Conservation (phyloP, 1,140 invertebrate species). For the Globodera rostochiensis region DNA sequence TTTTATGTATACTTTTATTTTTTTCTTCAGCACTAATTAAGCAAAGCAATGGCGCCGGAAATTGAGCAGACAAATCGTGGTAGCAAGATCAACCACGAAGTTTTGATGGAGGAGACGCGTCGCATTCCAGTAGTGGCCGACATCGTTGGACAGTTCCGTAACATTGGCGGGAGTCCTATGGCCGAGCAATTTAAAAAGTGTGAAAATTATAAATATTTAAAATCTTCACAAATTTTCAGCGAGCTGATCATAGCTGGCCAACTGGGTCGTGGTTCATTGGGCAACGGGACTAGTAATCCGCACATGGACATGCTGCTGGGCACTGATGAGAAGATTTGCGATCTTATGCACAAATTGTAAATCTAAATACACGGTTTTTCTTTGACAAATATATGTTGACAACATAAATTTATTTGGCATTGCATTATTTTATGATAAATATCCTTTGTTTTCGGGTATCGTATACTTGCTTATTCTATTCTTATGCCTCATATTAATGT, state of each 20-base stretch:
- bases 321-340: conserved; percentile 53
- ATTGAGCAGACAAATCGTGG: not conserved
- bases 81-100: conserved; percentile 32
- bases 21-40: not conserved
- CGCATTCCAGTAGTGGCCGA: conserved; percentile 36
- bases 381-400: conserved; percentile 5
- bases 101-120: conserved; percentile 35
- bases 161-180: conserved; percentile 44
- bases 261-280: conserved; percentile 56
- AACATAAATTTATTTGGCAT: not conserved
- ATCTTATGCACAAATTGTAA: conserved; percentile 42
- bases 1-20: too few species aligned
- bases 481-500: not conserved
- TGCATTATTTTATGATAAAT: not conserved
- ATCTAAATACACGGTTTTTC: conserved; percentile 19
- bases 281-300: conserved; percentile 36
- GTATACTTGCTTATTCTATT: not conserved
- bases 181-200: conserved; percentile 56
- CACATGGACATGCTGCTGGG: conserved; percentile 57
- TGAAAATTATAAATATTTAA: conserved; percentile 21
- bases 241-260: conserved; percentile 49
- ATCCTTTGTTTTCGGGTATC: not conserved
- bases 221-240: conserved; percentile 19
- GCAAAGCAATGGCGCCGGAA: not conserved
- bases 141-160: conserved; percentile 47